Conservation (phyloP, 2,113 vertebrate species). For the Ailuropoda melanoleuca region DNA sequence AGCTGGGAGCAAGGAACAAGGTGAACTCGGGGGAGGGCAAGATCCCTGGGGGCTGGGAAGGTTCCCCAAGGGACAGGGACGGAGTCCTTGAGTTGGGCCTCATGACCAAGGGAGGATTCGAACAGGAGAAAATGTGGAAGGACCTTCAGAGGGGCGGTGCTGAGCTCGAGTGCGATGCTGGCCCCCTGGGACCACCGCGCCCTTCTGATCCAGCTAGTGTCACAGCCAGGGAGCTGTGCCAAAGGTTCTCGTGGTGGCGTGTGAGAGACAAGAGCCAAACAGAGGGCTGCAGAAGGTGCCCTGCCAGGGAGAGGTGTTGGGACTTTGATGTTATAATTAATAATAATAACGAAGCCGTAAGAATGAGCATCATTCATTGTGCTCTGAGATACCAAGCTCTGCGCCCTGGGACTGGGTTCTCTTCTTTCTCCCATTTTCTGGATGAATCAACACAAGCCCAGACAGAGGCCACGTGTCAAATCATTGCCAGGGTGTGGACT, state of each 20-base stretch:
- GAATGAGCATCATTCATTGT: accelerated
- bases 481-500: neutral
- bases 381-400: accelerated
- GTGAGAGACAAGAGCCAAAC: neutral
- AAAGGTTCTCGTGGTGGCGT: accelerated
- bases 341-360: neutral
- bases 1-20: neutral
- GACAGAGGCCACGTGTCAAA: neutral
- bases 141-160: neutral
- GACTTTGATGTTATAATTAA: neutral
- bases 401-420: neutral
- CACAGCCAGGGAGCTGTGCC: neutral
- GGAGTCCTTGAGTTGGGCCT: neutral
- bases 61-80: neutral
- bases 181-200: accelerated
- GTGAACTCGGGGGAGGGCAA: neutral
- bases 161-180: accelerated
- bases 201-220: neutral
- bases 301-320: neutral
- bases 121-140: neutral
- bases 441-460: neutral
- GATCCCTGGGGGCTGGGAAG: neutral
- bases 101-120: neutral
- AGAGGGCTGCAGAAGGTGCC: neutral
- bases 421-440: neutral